A percentile compares a stretch with the other conserved stretches of the same genome.
Conservation (phyloP, 2,113 vertebrate genomes). For the Microcebus griseorufus region DNA sequence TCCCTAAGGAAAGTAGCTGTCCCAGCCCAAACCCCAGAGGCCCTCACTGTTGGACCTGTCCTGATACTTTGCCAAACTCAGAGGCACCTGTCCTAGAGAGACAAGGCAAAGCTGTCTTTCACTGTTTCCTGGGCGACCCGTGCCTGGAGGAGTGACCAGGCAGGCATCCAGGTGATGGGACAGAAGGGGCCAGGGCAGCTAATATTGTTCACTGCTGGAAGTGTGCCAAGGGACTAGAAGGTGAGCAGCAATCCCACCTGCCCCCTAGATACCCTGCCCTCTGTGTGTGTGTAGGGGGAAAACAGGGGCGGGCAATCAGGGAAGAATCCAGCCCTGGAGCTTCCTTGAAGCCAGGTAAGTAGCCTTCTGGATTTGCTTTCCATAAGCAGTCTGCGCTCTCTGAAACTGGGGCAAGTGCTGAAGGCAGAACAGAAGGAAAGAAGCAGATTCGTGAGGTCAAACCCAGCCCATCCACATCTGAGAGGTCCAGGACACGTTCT, state of each 20-base stretch:
- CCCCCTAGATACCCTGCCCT: neutral
- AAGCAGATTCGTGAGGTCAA: neutral
- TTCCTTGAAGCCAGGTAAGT: constrained; percentile 31
- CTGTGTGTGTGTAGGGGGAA: too few species aligned
- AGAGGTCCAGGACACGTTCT: neutral
- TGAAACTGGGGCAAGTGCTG: constrained; percentile 27
- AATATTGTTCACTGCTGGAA: constrained; percentile 20
- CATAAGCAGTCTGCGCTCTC: neutral
- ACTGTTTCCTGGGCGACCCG: constrained; percentile 11
- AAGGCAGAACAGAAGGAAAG: neutral
- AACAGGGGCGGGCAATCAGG: too few species aligned
- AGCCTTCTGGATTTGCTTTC: constrained; percentile 23
- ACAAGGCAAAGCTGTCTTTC: constrained; percentile 68
- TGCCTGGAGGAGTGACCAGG: constrained; percentile 45
- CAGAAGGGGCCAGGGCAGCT: constrained; percentile 38
- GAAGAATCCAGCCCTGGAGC: neutral
- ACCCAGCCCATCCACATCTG: neutral
- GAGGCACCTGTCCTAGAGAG: constrained; percentile 45
- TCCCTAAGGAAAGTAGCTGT: constrained; percentile 13
- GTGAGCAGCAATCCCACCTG: neutral
- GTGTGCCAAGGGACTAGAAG: neutral
- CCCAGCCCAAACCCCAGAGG: neutral
- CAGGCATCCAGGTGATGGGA: constrained; percentile 55
- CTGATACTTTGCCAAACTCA: neutral
- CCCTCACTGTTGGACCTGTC: neutral